These are phyloP conservation scores for Aptenodytes forsteri DNA, from an alignment of 2,113 vertebrate species.

Conservation along the genomic window DNA sequence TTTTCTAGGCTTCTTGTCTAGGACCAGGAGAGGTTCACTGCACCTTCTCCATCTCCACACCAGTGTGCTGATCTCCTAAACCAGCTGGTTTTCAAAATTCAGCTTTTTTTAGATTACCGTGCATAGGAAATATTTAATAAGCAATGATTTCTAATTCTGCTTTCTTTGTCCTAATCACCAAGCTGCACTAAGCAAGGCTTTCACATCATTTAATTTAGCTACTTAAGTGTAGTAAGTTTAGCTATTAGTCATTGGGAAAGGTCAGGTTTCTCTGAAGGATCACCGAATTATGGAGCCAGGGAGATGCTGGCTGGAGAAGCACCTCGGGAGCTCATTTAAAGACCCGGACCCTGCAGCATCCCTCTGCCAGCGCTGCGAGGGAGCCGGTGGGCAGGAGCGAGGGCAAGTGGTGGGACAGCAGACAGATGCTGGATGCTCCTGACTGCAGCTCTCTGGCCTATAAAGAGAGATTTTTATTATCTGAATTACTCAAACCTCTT, in stretches of 20 bases:
- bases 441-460: background rate
- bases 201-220: background rate
- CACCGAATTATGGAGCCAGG: rapidly evolving
- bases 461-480: background rate
- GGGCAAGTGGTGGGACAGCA: background rate
- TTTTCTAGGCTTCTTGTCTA: conserved; percentile 5
- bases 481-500: background rate
- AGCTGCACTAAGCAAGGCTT: background rate
- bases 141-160: background rate
- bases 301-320: background rate
- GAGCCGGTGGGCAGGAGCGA: background rate
- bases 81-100: background rate
- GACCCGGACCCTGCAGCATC: background rate
- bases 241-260: background rate
- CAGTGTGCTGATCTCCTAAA: background rate
- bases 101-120: background rate
- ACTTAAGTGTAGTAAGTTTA: background rate
- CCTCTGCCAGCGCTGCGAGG: background rate
- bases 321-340: background rate
- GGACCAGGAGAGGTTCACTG: background rate
- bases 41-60: background rate
- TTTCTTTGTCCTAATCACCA: background rate
- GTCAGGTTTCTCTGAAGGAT: background rate
- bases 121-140: background rate
- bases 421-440: background rate